Conservation (phyloP, 2,888 invertebrate species). For the Leptopilina syphax region DNA sequence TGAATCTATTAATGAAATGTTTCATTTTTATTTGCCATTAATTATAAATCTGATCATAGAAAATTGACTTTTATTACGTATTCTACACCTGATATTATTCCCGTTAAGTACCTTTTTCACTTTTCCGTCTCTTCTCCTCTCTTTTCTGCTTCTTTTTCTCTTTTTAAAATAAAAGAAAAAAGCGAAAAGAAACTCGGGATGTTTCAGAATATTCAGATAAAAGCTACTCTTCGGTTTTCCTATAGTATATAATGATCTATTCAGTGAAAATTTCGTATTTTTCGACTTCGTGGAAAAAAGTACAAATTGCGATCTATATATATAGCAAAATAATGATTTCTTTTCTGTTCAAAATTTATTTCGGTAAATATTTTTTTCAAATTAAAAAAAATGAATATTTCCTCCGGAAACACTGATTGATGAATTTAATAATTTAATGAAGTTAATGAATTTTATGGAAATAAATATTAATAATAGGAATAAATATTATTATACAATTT, state of each 20-base stretch:
- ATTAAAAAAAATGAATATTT: background rate
- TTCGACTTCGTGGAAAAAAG: no score
- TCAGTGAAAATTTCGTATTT: background rate
- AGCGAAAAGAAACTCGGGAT: background rate
- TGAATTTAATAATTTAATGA: background rate
- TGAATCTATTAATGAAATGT: slow-evolving; percentile 14
- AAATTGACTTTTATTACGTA: slow-evolving; percentile 24
- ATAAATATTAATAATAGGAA: no score
- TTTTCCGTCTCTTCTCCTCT: background rate
- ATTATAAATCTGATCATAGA: slow-evolving; percentile 3
- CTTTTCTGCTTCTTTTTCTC: background rate
- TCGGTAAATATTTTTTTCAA: background rate
- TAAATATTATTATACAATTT: no score
- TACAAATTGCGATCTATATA: background rate
- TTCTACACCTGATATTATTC: background rate
- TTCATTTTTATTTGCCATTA: slow-evolving; percentile 25
- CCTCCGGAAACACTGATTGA: background rate
- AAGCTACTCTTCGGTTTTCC: background rate
- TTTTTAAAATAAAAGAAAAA: background rate
- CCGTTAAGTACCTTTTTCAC: background rate
- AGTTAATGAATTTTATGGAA: no score
- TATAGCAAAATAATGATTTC: background rate
- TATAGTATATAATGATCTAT: background rate
- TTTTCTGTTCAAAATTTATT: background rate
- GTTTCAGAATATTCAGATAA: background rate